Conservation (phyloP, 2,113 vertebrate species). For the Myiozetetes cayanensis region DNA sequence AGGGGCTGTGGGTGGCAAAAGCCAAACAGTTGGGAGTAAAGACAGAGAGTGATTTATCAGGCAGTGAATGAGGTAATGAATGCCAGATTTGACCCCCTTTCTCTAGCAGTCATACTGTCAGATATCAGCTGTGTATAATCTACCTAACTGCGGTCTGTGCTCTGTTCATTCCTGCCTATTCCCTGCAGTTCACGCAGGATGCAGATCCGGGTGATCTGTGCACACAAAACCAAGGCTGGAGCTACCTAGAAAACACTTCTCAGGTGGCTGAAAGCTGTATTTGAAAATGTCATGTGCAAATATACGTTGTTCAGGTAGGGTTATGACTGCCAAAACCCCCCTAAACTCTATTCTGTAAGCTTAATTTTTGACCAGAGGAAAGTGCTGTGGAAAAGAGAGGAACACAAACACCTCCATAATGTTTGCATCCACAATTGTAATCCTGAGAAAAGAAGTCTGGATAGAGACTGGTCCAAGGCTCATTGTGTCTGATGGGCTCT, state of each 20-base stretch:
- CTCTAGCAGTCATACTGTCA: background rate
- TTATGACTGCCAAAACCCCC: background rate
- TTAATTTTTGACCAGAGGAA: background rate
- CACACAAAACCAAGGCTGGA: background rate
- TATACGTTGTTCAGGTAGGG: background rate
- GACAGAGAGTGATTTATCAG: background rate
- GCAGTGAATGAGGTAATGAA: background rate
- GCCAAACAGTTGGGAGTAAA: background rate
- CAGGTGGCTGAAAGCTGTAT: background rate
- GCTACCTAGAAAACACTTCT: background rate
- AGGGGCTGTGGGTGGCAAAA: background rate
- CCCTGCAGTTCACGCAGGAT: rapidly evolving
- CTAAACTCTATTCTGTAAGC: background rate
- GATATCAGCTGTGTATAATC: background rate
- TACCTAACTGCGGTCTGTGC: background rate
- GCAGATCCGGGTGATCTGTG: background rate
- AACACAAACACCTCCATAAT: background rate
- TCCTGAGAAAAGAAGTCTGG: background rate
- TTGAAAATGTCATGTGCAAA: background rate
- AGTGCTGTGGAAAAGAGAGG: background rate
- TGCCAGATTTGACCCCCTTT: background rate
- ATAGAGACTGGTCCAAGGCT: background rate
- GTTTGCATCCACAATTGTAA: background rate
- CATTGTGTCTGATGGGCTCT: background rate
- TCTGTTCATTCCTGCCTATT: background rate